Conservation (phyloP, 2,888 invertebrate species). For the Tridacna crocea region DNA sequence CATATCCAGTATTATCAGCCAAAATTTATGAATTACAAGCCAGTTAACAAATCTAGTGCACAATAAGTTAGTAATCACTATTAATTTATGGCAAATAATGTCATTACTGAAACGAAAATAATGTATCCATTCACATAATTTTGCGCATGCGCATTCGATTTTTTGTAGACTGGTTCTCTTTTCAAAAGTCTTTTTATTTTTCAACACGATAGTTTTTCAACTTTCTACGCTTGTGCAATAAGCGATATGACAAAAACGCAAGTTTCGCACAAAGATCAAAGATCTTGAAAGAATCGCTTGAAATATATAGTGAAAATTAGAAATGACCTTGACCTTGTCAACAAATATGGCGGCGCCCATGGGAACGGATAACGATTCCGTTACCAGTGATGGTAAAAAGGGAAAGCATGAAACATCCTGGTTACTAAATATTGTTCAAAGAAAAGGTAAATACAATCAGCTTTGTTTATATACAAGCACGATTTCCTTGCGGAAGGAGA, state of each 20-base stretch:
- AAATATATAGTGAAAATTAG: too few species aligned
- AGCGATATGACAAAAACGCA: too few species aligned
- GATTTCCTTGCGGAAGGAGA: too few species aligned
- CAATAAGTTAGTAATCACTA: slow-evolving; percentile 24
- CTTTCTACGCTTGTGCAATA: too few species aligned
- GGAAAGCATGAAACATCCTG: too few species aligned
- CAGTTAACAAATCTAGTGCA: background rate
- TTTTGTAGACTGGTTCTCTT: background rate
- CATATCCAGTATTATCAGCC: slow-evolving; percentile 8
- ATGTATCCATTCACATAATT: slow-evolving; percentile 62
- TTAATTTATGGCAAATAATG: slow-evolving; percentile 27
- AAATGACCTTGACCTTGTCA: too few species aligned
- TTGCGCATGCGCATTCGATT: slow-evolving; percentile 56
- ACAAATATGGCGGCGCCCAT: slow-evolving; percentile 45
- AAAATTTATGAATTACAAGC: background rate
- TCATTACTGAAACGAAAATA: slow-evolving; percentile 30
- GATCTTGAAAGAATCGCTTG: too few species aligned
- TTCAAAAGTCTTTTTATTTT: too few species aligned
- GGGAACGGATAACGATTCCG: background rate
- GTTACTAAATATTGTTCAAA: background rate
- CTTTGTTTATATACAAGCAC: too few species aligned
- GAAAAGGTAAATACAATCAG: slow-evolving; percentile 2
- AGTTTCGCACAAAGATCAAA: too few species aligned
- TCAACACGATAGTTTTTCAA: too few species aligned
- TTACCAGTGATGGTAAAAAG: slow-evolving; percentile 2